Conservation (phyloP, 2,113 vertebrate genomes). For the Eidolon helvum region DNA sequence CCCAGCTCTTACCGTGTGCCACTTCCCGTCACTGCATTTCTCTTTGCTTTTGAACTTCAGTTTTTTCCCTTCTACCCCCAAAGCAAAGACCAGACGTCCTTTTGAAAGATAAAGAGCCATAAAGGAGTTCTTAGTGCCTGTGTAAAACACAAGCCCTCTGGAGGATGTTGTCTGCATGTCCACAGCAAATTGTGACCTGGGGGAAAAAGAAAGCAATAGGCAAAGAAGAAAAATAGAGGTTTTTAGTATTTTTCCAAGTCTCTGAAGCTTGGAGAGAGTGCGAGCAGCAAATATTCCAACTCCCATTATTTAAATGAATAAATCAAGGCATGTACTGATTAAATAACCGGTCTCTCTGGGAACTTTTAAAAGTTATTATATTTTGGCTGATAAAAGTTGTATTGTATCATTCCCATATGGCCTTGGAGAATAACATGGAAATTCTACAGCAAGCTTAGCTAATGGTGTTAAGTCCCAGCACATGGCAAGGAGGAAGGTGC, state of each 20-base stretch:
- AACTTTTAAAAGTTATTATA: not conserved
- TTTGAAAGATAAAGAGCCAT: conserved; percentile 91
- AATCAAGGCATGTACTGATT: not conserved
- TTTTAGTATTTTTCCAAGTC: not conserved
- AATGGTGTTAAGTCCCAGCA: not conserved
- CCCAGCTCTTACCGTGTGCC: conserved; percentile 92
- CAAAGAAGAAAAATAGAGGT: not conserved
- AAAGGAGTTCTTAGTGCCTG: conserved; percentile 81
- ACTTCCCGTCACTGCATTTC: conserved; percentile 92
- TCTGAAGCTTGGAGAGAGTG: not conserved
- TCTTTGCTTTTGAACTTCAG: conserved; percentile 89
- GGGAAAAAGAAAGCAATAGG: not conserved
- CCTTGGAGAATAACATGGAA: not conserved
- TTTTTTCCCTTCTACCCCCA: conserved; percentile 80
- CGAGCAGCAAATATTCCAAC: not conserved
- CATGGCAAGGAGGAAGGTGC: not conserved
- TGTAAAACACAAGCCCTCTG: conserved; percentile 90
- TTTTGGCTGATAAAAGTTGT: not conserved
- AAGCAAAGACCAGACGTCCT: conserved; percentile 88
- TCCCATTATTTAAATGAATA: not conserved
- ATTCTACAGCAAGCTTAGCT: not conserved
- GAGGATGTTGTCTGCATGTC: conserved; percentile 88
- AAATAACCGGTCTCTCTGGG: not conserved
- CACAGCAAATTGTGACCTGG: conserved; percentile 90
- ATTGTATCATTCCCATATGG: not conserved